Percentiles rank a stretch among this genome's conserved stretches.
Conservation (phyloP, 2,797 vertebrate species). For the Galago senegalensis region DNA sequence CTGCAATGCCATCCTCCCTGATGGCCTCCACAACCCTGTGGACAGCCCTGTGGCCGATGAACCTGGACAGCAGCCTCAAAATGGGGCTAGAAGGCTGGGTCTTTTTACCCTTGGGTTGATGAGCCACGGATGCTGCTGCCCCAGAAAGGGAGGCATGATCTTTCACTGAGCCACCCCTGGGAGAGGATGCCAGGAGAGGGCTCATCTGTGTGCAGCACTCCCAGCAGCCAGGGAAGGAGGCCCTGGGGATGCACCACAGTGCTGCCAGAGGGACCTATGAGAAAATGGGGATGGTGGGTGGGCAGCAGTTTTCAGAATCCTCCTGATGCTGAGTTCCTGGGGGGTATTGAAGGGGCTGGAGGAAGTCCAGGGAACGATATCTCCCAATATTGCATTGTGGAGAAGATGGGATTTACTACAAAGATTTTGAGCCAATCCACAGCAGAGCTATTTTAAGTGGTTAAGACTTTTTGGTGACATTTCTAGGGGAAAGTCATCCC, state of each 20-base stretch:
- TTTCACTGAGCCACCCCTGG: neutral
- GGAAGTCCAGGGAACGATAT: neutral
- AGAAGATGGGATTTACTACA: neutral
- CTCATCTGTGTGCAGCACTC: neutral
- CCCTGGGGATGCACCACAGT: neutral
- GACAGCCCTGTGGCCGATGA: neutral
- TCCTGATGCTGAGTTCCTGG: neutral
- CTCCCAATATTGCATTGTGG: neutral
- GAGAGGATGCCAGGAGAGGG: neutral
- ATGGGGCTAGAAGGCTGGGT: neutral
- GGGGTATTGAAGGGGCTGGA: neutral
- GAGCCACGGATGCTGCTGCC: too few relatives aligned
- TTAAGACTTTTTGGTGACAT: neutral
- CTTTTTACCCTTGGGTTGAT: neutral
- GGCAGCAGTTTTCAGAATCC: neutral
- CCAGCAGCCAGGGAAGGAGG: neutral
- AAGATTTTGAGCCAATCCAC: too few relatives aligned
- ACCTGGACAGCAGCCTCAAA: fast-evolving
- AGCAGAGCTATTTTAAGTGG: neutral
- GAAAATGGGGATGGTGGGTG: too few relatives aligned
- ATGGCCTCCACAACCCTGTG: neutral
- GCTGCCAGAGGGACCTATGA: fast-evolving
- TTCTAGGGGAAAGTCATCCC: neutral
- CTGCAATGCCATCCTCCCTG: neutral
- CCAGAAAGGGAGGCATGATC: neutral